Base-by-base conservation (phyloP, 1,140 invertebrate species). In the Spodoptera litura region DNA sequence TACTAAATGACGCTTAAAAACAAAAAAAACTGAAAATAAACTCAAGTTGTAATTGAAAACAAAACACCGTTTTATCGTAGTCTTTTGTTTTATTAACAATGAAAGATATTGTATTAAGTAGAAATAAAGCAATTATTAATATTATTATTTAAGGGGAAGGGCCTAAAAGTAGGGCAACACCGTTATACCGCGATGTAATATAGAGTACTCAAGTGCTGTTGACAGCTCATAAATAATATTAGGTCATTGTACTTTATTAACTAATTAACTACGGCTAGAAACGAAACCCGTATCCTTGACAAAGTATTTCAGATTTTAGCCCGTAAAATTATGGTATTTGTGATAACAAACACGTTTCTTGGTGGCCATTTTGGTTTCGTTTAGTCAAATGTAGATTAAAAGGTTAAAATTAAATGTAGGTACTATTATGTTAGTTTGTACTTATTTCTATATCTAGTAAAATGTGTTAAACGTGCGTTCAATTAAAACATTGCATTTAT, bases 181-280 rank as follows among this genome's bases (percentile, higher is more conserved):
- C 38, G 53, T 51, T 49, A 75, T 53, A 13, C 8, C 72, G 56
- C 61, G 56, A 74, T 59, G 58, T 61, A 51, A 59, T 44, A 74
- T 38, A 52, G 55, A 64, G 44, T 74, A n/a, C 10, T 25, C 49
- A 52, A 20, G 15, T 62, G 56, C n/a, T 62, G 73, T 75, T 75
- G 73, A 75, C 73, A 75, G 73, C 53, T 56, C n/a, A 59, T 75
- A 75, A 75, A 62, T 62, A 64, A 75, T 64, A 75, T 62, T 38
- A 64, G 58, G 59, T 62, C 58, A 53, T 62, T 75, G 73, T 75
- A 64, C 73, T 61, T 75, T 61, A 74, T 74, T 74, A 74, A 61
- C 49, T 75, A 75, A 75, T 75, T 75, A 75, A 75, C 73, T 31
- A 44, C 70, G 1, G 59, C 72, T 64, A 20, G 51, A 35, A 75